These are phyloP conservation scores for Limnephilus lunatus DNA, from an alignment of 2,888 invertebrate species.

Conservation along the genomic window DNA sequence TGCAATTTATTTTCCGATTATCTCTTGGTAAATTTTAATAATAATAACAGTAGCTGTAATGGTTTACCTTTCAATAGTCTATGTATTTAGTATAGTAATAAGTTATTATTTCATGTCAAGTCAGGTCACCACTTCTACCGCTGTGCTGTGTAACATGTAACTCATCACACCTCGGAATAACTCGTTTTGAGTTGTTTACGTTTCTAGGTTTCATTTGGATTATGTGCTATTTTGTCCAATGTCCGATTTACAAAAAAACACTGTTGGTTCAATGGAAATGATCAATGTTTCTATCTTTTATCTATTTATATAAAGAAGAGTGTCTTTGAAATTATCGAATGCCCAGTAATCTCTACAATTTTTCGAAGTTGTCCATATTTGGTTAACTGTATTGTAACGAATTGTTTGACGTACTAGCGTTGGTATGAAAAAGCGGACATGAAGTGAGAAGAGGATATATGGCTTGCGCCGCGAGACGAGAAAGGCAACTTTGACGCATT, in stretches of 20 bases:
- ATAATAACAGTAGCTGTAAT: not conserved
- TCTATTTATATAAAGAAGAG: too few species aligned
- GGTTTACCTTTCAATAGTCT: not conserved
- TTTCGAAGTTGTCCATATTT: not conserved
- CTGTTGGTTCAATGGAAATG: not conserved
- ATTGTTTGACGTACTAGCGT: not conserved
- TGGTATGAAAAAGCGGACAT: not conserved
- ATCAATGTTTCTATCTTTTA: too few species aligned
- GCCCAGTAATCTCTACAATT: not conserved
- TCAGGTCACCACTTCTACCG: not conserved
- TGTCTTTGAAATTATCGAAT: not conserved
- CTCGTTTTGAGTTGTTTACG: not conserved
- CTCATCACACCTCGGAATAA: not conserved
- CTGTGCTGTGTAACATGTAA: not conserved
- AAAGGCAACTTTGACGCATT: constrained; percentile 5
- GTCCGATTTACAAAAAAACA: not conserved
- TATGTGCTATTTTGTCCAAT: not conserved
- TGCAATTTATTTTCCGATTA: not conserved
- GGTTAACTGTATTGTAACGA: not conserved
- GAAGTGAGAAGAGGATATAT: not conserved
- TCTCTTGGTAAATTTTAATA: not conserved
- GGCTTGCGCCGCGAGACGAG: not conserved
- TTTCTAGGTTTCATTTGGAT: not conserved
- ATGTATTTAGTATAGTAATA: not conserved
- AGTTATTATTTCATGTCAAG: not conserved